A percentile compares a stretch with the other conserved stretches of the same genome.
These are phyloP conservation scores for Xestoiulus laeticollis DNA, from an alignment of 2,888 invertebrate genomes.

Conservation along the genomic window DNA sequence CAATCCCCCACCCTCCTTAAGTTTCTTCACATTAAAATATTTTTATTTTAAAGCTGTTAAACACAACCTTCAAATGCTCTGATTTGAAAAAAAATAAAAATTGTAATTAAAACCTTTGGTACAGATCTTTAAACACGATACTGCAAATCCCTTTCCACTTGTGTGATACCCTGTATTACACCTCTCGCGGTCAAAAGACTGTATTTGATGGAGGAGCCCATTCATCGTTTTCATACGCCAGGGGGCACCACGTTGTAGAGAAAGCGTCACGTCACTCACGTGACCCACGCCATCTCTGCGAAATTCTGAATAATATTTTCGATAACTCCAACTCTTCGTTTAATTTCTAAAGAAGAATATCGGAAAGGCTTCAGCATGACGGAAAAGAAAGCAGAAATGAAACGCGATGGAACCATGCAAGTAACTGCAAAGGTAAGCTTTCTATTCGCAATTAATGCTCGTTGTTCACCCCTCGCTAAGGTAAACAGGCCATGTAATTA, in stretches of 20 bases:
- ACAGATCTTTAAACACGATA: too few relatives aligned
- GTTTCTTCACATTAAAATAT: too few relatives aligned
- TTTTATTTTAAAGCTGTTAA: too few relatives aligned
- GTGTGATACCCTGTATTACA: too few relatives aligned
- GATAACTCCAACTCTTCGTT: not conserved
- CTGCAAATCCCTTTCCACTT: too few relatives aligned
- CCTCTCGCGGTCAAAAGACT: too few relatives aligned
- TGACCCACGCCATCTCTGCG: conserved; percentile 55
- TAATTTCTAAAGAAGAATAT: conserved; percentile 3
- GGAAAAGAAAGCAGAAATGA: conserved; percentile 55
- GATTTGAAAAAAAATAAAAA: too few relatives aligned
- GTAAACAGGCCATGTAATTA: not conserved
- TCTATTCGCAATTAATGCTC: not conserved
- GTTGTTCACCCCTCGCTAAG: not conserved
- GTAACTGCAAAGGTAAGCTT: conserved; percentile 54
- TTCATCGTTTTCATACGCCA: not conserved
- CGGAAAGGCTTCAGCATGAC: conserved; percentile 40
- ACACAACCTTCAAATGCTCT: too few relatives aligned
- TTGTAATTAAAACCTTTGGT: too few relatives aligned
- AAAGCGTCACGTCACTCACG: conserved; percentile 48
- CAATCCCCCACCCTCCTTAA: too few relatives aligned
- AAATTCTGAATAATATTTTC: not conserved
- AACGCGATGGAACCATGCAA: conserved; percentile 55
- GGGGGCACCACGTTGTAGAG: not conserved
- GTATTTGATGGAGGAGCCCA: not conserved